Percentiles rank a stretch among this genome's conserved stretches.
phyloP scores from a whole-genome alignment of 2,113 vertebrate genomes.

The Cinclus mexicanus region DNA sequence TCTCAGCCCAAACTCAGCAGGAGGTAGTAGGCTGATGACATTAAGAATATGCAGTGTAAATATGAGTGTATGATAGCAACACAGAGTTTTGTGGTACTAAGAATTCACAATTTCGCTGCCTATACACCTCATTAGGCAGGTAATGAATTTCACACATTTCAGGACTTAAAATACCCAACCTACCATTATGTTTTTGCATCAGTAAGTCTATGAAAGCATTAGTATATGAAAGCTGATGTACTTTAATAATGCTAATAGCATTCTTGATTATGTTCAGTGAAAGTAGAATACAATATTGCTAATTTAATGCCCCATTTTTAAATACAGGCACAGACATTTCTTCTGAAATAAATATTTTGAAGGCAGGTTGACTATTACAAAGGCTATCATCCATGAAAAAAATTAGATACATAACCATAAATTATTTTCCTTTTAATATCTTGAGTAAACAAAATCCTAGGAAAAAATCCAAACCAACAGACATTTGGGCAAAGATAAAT shows the following conservation, averaged over 20 bases:
- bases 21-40: background rate
- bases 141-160: constrained; percentile 62
- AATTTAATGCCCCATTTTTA: constrained; percentile 30
- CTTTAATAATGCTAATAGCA: constrained; percentile 39
- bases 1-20: background rate
- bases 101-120: constrained; percentile 34
- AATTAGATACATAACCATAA: constrained; percentile 24
- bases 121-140: constrained; percentile 57
- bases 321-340: background rate
- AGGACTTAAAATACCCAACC: constrained; percentile 35
- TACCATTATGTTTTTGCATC: constrained; percentile 52
- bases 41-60: background rate
- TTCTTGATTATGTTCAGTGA: constrained; percentile 52
- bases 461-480: background rate
- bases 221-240: background rate
- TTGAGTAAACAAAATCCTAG: background rate
- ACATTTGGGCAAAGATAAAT: background rate
- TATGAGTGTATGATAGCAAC: background rate
- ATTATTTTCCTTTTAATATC: background rate
- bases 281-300: constrained; percentile 23
- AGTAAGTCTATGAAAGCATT: constrained; percentile 6
- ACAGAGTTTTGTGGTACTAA: constrained; percentile 10
- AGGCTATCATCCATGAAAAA: background rate
- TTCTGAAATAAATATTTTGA: background rate
- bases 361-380: background rate